Evolutionary conservation across 92 coral and sea anemone genomes (phyloP), one percentile per base, ranked within the genome.

Genomic region (Siderastrea radians): DNA sequence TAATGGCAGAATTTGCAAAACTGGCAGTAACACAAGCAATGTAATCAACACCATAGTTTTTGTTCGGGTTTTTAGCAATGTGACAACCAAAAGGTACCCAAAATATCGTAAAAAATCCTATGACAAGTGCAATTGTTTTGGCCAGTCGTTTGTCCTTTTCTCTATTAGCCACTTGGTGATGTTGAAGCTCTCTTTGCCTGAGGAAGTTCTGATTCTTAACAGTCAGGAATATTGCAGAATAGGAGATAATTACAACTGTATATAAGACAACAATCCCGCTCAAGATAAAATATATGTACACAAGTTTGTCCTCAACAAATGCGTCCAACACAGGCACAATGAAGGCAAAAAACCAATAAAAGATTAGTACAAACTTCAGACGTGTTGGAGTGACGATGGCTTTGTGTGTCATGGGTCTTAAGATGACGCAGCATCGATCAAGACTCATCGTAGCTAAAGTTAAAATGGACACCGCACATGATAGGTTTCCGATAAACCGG

Each of bases 91-190:
- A 88, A 5, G 96, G 94, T 6, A 84, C 75, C 96, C 96, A 93
- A 58, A 89, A 93, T 45, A 93, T 14, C 26, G 94, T 91, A 57
- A 93, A 93, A 57, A 87, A 19, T 1, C 96, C 96, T 5, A 93
- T 93, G 14, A 93, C 96, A 19, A 93, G 83, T 12, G 92, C 96
- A 43, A 93, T 88, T 58, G 96, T 93, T 84, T 85, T 77, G 10
- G 94, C 92, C 9, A 93, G 89, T 64, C 75, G 58, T 46, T 85
- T 93, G 62, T 93, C 96, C 1, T 84, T 70, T 60, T 93, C 96
- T 12, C 78, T 70, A 7, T 85, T 52, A 6, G 64, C 79, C 9
- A 68, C 72, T 60, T 63, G 84, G 81, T 74, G 43, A 12, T 72
- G 55, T 61, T 91, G 87, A 70, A 93, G 94, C 26, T 86, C 73